Percentiles rank a stretch among this genome's conserved stretches.
phyloP scores from a whole-genome alignment of 2,797 vertebrate genomes.

The Clarias fuscus region DNA sequence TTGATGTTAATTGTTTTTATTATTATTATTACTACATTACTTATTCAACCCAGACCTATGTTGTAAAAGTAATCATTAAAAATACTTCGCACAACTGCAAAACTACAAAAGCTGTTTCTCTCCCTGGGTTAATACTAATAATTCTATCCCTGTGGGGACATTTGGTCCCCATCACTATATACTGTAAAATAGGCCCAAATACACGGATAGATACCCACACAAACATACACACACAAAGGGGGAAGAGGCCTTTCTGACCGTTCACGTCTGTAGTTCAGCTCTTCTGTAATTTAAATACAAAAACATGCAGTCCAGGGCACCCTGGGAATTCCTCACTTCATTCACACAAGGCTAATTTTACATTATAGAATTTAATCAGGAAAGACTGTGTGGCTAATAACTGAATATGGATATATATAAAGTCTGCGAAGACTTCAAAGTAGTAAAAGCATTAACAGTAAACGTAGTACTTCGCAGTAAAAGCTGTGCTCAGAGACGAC shows the following conservation, averaged over 20 bases:
- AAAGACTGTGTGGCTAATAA: neutral
- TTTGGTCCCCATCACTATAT: neutral
- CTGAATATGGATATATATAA: neutral
- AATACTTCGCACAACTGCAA: neutral
- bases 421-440: slow-evolving; percentile 1
- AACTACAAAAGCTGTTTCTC: neutral
- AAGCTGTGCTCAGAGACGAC: neutral
- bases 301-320: neutral
- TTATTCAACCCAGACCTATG: no score
- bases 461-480: neutral
- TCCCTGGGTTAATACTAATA: neutral
- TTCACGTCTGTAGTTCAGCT: neutral
- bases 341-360: neutral
- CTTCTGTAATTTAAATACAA: neutral
- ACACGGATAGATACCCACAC: neutral
- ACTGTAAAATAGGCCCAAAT: no score
- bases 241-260: neutral
- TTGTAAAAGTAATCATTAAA: no score
- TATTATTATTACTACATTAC: neutral
- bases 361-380: slow-evolving; percentile 1
- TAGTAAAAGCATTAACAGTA: neutral
- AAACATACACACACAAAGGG: neutral
- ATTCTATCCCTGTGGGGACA: neutral
- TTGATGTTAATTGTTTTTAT: neutral
- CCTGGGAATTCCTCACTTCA: neutral